phyloP scores from a whole-genome alignment of 2,113 vertebrate species.

The human (Homo sapiens) region DNA sequence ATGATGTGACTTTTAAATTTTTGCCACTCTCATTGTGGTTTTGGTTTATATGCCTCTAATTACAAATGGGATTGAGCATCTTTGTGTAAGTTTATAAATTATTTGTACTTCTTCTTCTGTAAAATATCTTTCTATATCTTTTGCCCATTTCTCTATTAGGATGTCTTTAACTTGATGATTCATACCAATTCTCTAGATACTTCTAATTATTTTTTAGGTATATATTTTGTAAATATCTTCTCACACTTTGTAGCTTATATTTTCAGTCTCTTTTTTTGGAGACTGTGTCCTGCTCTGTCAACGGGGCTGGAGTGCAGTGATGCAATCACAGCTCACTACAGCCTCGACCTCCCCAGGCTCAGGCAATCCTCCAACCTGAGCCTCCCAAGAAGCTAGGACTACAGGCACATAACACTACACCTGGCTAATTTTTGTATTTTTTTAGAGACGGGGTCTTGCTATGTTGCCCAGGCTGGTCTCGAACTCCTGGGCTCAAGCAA shows the following conservation, averaged over 20 bases:
- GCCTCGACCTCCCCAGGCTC: too few relatives aligned
- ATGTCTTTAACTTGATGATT: slow-evolving; percentile 7
- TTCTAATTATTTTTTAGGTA: not conserved
- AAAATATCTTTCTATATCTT: slow-evolving; percentile 14
- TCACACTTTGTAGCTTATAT: not conserved
- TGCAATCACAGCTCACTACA: too few relatives aligned
- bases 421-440: too few relatives aligned
- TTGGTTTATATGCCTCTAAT: not conserved
- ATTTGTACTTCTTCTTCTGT: slow-evolving; percentile 23
- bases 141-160: not conserved
- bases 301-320: too few relatives aligned
- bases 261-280: not conserved
- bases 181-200: not conserved
- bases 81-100: not conserved
- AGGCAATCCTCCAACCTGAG: too few relatives aligned
- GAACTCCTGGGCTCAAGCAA: too few relatives aligned
- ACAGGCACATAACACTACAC: too few relatives aligned
- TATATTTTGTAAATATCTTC: not conserved
- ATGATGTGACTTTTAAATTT: slow-evolving; percentile 22
- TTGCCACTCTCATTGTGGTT: not conserved
- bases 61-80: not conserved
- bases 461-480: too few relatives aligned
- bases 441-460: too few relatives aligned
- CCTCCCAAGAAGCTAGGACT: too few relatives aligned
- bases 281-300: too few relatives aligned